Base-by-base conservation (phyloP, 2,113 vertebrate species). In the Poicephalus meyeri region DNA sequence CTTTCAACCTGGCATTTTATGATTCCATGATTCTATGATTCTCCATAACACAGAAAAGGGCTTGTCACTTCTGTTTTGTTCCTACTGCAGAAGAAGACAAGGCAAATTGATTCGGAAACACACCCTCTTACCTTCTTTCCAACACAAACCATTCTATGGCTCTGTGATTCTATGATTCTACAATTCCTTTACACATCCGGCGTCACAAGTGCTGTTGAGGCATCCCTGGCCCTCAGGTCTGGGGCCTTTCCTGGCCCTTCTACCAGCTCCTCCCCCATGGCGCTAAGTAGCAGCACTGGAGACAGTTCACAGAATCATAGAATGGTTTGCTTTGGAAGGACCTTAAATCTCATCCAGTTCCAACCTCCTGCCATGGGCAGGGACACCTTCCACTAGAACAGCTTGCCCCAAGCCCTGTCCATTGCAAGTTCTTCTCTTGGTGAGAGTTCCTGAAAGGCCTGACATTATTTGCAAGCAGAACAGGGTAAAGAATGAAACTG, bases 211-310 rank as follows among this genome's bases (percentile, higher is more conserved):
- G 16, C 42, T 2, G 2, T 10, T 10, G 58, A n/a, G 28, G 16
- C 25, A 49, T 39, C 24, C 23, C 26, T 1, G 1, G 47, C 39
- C 28, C 28, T 25, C 1, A 2, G 39, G 4, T 18, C 18, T 2
- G 4, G 8, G 24, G n/a, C 14, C 6, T 33, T 33, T 65, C 65
- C 24, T 9, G 4, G 33, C 11, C 8, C 26, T n/a, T 37, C 29
- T 39, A 25, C 49, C 14, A 47, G 10, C n/a, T 78, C 31, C 46
- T n/a, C 29, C 12, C 35, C 46, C 25, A 18, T 12, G 5, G 13
- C 29, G 5, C 20, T 3, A 2, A 24, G 53, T 35, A 80, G 35
- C 37, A 49, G 31, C 35, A 20, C 35, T 21, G 56, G 16, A 28
- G 26, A 28, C 80, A 8, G 28, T 15, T 63, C 15, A 58, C 20